Base-by-base conservation (phyloP, 2,113 vertebrate species). In the Zosterops hypoxanthus region DNA sequence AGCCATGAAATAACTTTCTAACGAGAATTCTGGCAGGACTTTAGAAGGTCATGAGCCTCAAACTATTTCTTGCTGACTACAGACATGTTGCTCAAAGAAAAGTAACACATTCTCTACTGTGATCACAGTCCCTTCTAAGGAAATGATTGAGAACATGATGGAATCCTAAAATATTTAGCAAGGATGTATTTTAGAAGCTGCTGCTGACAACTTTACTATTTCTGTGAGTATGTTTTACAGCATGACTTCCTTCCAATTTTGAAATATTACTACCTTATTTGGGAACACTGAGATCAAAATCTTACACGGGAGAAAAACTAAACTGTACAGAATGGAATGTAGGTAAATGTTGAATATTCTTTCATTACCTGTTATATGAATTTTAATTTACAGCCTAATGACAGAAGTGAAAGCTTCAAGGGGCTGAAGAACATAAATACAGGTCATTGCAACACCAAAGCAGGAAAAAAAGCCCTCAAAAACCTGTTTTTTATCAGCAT, bases 171-270 rank as follows among this genome's bases (percentile, higher is more conserved):
- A 95, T 87, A 95, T 91, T 97, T 96, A 95, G 66, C 82, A 83
- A 82, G 82, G 83, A 95, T 82, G 71, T 89, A 91, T 96, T 97
- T 93, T 90, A 95, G 90, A 97, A 96, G 71, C 79, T 90, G 85
- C 64, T 90, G 72, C 92, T 95, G 90, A 91, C 94, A 95, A 95
- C 90, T 96, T 93, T 88, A 95, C 92, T 95, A 95, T 95, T 96
- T 92, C 89, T 95, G 83, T 91, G 86, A 75, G 36, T 91, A 73
- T 78, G 68, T 95, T 96, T 96, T 95, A 93, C 92, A 94, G 92
- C 88, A 96, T 46, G 93, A 96, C 82, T 94, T 92, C 69, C 85
- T 89, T 93, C 85, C 87, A 80, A 5, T 93, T 96, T 55, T 90
- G 90, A 94, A 95, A 83, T 96, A 82, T 87, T 88, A 89, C 72